Evolutionary conservation across 1,140 invertebrate species (phyloP).

Genomic region (Cydia pomonella): DNA sequence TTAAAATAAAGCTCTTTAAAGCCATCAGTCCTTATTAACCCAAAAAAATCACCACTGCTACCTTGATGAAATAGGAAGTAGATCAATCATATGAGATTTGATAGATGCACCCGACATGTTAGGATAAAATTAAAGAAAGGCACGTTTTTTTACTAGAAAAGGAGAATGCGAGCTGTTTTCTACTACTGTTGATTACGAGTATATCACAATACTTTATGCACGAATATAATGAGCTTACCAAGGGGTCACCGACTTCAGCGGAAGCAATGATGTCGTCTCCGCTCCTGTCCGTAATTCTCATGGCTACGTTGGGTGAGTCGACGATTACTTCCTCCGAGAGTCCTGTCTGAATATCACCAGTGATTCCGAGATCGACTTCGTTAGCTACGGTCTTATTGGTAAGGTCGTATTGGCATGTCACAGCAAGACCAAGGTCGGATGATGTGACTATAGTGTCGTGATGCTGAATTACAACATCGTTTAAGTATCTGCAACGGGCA

Average conservation of each 20-base stretch:
- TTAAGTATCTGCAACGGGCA: conserved; percentile 83
- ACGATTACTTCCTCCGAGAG: conserved; percentile 92
- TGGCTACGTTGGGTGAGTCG: conserved; percentile 95
- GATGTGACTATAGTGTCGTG: conserved; percentile 97
- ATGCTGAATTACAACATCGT: conserved; percentile 96
- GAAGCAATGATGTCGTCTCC: conserved; percentile 90
- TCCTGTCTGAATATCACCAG: conserved; percentile 90
- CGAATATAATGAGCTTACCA: conserved; percentile 72
- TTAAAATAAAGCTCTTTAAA: not conserved
- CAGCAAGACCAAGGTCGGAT: conserved; percentile 93
- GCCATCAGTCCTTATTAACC: too few species aligned
- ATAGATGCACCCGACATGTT: too few species aligned
- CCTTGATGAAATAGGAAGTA: too few species aligned
- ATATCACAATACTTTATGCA: not conserved
- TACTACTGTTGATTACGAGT: conserved; percentile 1
- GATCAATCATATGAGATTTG: too few species aligned
- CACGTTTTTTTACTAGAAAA: not conserved
- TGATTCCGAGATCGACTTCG: conserved; percentile 93
- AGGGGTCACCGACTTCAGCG: conserved; percentile 93
- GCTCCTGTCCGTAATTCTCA: conserved; percentile 94
- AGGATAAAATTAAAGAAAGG: not conserved
- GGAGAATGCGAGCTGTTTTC: too few species aligned
- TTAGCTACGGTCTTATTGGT: conserved; percentile 96
- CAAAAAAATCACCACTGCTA: too few species aligned
- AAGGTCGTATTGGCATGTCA: conserved; percentile 96